Base-by-base conservation (phyloP, 2,888 invertebrate species). In the Miltochrista miniata region DNA sequence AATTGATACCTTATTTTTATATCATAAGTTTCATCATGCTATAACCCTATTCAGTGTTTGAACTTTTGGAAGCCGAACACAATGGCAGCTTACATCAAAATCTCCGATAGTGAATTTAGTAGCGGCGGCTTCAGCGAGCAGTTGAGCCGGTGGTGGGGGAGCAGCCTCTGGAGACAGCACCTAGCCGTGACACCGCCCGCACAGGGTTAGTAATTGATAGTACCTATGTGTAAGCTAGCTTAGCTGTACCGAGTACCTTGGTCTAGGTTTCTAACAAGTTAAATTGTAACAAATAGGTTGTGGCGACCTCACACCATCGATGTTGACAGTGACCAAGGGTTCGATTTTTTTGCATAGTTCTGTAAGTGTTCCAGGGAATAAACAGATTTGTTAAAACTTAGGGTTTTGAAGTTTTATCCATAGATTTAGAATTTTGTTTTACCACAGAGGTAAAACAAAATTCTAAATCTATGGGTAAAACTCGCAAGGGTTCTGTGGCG, bases 21-120 rank as follows among this genome's bases (percentile, higher is more conserved):
- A 7, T 31, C 31, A 3, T 7, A 12, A 36, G 14, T 36, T 36
- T 36, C 14, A 31, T 31, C 8, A 31, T 24, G 18, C 5, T 18
- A 29, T 29, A 39, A 39, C n/a, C 9, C 18, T 4, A 13, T 43
- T 24, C 30, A 45, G 31, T 51, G 37, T 41, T 41, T 41, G 37
- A 42, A 10, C 14, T 33, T 38, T 33, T 38, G 11, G 8, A 31
- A 31, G 11, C 31, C 31, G 11, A 7, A 24, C 31, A 31, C 31
- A 31, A 31, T 31, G 11, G 8, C 39, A 40, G 51, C 94, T 94
- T 92, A 95, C 95, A 85, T 95, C 95, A 85, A 95, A 95, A 85
- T 95, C 95, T 75, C 95, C 95, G 75, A 95, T 95, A 81, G 95
- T 95, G 90, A 95, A 95, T 78, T 88, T 92, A 74, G 93, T 93